Conservation (phyloP, 2,113 vertebrate species). For the Rhodinocichla rosea region DNA sequence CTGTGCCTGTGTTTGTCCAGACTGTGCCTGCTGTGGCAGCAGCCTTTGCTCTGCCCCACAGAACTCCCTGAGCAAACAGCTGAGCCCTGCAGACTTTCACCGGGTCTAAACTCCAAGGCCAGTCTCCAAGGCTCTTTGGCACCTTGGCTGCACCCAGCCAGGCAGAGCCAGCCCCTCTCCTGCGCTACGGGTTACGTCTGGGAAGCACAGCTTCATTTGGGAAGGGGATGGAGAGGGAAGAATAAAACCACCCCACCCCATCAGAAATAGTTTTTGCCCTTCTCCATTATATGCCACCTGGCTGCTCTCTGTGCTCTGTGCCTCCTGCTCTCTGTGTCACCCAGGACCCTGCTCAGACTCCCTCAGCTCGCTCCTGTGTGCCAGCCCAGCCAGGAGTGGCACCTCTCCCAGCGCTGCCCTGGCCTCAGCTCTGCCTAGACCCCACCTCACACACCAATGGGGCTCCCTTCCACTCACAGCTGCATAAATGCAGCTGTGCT, state of each 20-base stretch:
- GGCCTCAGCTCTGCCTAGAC: not conserved
- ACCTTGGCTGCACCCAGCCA: not conserved
- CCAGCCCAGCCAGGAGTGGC: not conserved
- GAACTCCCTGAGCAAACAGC: not conserved
- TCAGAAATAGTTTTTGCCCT: too few species aligned
- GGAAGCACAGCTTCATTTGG: too few species aligned
- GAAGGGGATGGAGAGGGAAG: too few species aligned
- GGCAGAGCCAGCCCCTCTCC: not conserved
- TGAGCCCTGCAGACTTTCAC: not conserved
- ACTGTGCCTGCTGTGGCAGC: not conserved
- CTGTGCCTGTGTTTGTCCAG: not conserved
- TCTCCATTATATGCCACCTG: not conserved
- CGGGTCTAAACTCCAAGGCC: not conserved
- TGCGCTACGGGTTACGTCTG: accelerated
- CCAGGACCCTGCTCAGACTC: accelerated
- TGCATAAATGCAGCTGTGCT: accelerated
- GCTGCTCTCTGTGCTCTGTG: not conserved
- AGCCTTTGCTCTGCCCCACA: not conserved
- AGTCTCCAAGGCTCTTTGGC: not conserved
- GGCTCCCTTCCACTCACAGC: not conserved
- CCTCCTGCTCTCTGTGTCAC: not conserved
- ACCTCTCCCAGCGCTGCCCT: accelerated
- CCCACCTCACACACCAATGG: not conserved
- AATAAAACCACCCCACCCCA: too few species aligned
- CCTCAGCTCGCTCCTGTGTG: accelerated